Base-by-base conservation (phyloP, 2,888 invertebrate species). In the Allygus modestus region DNA sequence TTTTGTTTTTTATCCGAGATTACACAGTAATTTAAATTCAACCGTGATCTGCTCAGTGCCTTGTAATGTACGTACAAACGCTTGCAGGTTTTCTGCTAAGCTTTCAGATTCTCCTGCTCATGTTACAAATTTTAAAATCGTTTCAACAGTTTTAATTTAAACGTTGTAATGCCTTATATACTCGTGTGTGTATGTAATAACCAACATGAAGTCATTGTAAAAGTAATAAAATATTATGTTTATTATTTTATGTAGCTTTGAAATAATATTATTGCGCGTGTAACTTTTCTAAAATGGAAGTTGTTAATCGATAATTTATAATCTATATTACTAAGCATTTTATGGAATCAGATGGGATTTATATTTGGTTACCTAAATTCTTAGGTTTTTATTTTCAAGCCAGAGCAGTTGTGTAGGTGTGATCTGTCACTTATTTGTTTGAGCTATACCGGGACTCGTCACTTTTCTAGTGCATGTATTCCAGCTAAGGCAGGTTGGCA, bases 11-110 rank as follows among this genome's bases (percentile, higher is more conserved):
- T 46, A 46, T 46, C 4, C 12, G 7, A 46, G 4, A 37, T 12
- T 46, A 17, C 12, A 46, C 2, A 4, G 23, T 2, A 23, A 58
- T 23, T 23, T 20, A 23, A 58, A 58, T 58, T 23, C 1, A 31
- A 37, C 31, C 31, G 69, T 69, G 69, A 69, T 69, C 17, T 37
- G 2, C 31, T 33, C 33, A 33, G 69, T 69, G 69, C 69, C 69
- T 69, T 69, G 5, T 17, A 31, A 31, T 9, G 69, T 31, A 9
- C 37, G 37, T 37, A 37, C 37, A 37, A 37, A 37, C 9, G 12
- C 23, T 46, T 46, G 46, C 46, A 46, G 46, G 46, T 12, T 46
- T 46, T 46, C 46, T 46, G 46, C 46, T 17, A 58, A 58, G 23
- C 58, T 20, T 23, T 23, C 58, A 58, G 23, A 23, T 20, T 4